Evolutionary conservation across 2,888 invertebrate genomes (phyloP).

Genomic region (Acanthopleura granulata): DNA sequence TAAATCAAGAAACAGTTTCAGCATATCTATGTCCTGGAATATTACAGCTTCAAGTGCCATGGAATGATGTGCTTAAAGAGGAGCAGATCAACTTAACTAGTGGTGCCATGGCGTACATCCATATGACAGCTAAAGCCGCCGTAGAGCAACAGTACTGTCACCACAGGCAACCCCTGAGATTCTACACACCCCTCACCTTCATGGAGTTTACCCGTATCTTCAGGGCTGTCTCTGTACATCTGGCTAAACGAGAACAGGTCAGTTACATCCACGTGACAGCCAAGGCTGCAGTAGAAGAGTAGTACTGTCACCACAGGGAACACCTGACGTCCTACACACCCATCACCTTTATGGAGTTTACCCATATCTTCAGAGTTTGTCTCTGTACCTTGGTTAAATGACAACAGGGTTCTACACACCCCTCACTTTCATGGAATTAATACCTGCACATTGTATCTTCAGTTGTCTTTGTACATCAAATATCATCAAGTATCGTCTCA

Average conservation of each 20-base stretch:
- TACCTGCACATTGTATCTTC: too few species aligned
- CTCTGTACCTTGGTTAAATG: too few species aligned
- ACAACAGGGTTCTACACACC: constrained; percentile 64
- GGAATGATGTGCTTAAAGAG: constrained; percentile 47
- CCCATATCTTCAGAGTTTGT: constrained; percentile 64
- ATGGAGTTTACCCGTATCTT: constrained; percentile 65
- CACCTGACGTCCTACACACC: constrained; percentile 61
- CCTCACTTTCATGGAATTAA: constrained; percentile 62
- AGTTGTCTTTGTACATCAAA: too few species aligned
- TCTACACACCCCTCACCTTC: constrained; percentile 63
- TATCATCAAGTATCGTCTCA: too few species aligned
- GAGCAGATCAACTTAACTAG: constrained; percentile 59
- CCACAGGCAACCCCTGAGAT: constrained; percentile 55
- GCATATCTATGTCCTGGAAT: too few species aligned
- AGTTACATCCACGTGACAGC: constrained; percentile 64
- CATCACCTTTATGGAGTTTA: constrained; percentile 64
- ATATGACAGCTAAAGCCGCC: constrained; percentile 57
- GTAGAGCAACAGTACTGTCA: constrained; percentile 61
- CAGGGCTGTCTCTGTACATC: constrained; percentile 57
- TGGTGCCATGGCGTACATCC: constrained; percentile 65
- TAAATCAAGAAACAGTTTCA: too few species aligned
- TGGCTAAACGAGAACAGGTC: constrained; percentile 60
- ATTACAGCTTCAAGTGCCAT: constrained; percentile 55
- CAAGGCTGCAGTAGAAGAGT: constrained; percentile 55
- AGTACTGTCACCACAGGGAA: constrained; percentile 59